Conservation (phyloP, 2,888 invertebrate species). For the Plagiodera versicolora region DNA sequence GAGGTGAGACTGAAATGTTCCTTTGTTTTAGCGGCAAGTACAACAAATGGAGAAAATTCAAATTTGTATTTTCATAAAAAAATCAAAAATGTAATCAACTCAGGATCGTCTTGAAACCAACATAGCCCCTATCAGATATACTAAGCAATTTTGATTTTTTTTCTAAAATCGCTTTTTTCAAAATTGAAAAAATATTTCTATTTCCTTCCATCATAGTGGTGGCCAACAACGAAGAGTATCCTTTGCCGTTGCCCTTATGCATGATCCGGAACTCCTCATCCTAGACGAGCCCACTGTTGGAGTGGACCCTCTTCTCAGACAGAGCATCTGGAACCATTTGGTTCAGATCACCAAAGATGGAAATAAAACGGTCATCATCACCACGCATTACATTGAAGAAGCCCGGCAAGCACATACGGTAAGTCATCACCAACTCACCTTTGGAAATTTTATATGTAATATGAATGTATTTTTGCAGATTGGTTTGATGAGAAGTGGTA, state of each 20-base stretch:
- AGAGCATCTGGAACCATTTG: slow-evolving; percentile 84
- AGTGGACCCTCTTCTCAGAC: slow-evolving; percentile 84
- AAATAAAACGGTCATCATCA: slow-evolving; percentile 79
- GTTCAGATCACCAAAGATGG: slow-evolving; percentile 76
- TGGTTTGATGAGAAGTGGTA: slow-evolving; percentile 91
- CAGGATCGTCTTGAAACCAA: too few relatives aligned
- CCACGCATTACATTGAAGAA: slow-evolving; percentile 87
- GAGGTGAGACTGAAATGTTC: slow-evolving; percentile 61
- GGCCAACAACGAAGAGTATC: slow-evolving; percentile 90
- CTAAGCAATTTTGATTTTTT: too few relatives aligned
- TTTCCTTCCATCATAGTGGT: slow-evolving; percentile 76
- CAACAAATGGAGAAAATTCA: too few relatives aligned
- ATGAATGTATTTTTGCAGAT: slow-evolving; percentile 62
- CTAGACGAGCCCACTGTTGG: slow-evolving; percentile 94
- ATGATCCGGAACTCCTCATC: slow-evolving; percentile 87
- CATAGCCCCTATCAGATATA: too few relatives aligned
- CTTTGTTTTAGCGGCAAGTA: too few relatives aligned
- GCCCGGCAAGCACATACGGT: slow-evolving; percentile 81
- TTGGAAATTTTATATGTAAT: neutral
- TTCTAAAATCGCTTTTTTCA: too few relatives aligned
- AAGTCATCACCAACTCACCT: slow-evolving; percentile 49
- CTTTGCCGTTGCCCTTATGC: slow-evolving; percentile 83
- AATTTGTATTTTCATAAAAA: too few relatives aligned
- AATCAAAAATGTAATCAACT: too few relatives aligned
- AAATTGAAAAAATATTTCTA: too few relatives aligned